Evolutionary conservation across 2,888 invertebrate species (phyloP).

Genomic region (Harmothoe impar): DNA sequence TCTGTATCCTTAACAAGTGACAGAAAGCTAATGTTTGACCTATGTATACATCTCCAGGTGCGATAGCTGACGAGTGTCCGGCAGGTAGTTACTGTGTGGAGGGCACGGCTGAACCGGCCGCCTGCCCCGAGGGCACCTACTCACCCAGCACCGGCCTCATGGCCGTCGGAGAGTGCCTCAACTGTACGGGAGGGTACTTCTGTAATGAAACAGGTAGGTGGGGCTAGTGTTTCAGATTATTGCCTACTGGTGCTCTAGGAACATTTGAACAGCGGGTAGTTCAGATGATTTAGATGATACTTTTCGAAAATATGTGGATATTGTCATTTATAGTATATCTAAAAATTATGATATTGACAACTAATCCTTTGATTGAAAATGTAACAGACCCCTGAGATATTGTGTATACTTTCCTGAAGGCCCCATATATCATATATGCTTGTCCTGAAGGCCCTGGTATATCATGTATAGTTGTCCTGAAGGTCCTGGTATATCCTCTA

Average conservation of each 20-base stretch:
- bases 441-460: too few species aligned
- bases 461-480: too few species aligned
- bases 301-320: background rate
- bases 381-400: too few species aligned
- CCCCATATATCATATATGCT: too few species aligned
- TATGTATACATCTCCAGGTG: conserved; percentile 72
- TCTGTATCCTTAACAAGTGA: conserved; percentile 81
- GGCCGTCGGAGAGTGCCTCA: conserved; percentile 74
- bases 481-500: too few species aligned
- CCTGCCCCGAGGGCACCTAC: conserved; percentile 80
- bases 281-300: background rate
- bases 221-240: conserved; percentile 72
- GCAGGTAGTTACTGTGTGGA: conserved; percentile 80
- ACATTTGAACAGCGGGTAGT: background rate
- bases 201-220: conserved; percentile 79
- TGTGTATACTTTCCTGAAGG: too few species aligned
- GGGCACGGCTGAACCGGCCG: conserved; percentile 77
- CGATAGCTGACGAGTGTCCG: conserved; percentile 78
- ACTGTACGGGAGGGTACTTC: conserved; percentile 80
- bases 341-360: background rate
- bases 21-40: conserved; percentile 72
- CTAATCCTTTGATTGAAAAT: background rate
- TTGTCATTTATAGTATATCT: too few species aligned
- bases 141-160: conserved; percentile 73
- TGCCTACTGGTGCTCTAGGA: background rate